A percentile compares a stretch with the other conserved stretches of the same genome.
Conservation (phyloP, 2,888 invertebrate genomes). For the Drosophila monieri region DNA sequence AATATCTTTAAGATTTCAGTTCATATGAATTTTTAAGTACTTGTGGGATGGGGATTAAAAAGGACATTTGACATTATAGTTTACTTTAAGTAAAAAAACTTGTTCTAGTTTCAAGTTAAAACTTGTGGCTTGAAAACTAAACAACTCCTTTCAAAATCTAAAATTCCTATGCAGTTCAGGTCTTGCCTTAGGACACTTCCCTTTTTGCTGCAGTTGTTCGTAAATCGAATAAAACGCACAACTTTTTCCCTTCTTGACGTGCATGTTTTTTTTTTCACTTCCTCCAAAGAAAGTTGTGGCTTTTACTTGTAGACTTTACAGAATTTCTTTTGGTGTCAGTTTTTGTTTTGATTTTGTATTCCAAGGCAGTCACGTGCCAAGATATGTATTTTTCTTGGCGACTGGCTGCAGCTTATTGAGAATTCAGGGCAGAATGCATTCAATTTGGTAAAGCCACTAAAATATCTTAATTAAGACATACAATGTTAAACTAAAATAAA, state of each 20-base stretch:
- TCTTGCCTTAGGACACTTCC: conserved; percentile 17
- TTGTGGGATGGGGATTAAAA: too few species aligned
- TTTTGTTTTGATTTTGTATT: conserved; percentile 23
- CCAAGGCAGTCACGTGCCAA: conserved; percentile 67
- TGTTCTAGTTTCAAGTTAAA: background rate
- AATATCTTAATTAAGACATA: conserved; percentile 16
- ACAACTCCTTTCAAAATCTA: conserved; percentile 1
- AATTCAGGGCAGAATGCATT: conserved; percentile 42
- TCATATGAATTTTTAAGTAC: too few species aligned
- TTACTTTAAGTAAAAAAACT: background rate
- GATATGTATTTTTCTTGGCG: conserved; percentile 26
- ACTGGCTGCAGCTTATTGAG: conserved; percentile 43
- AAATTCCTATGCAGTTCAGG: conserved; percentile 22
- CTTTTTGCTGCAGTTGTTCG: conserved; percentile 57
- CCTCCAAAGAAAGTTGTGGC: conserved; percentile 51
- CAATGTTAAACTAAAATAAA: background rate
- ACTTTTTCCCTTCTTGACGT: conserved; percentile 36
- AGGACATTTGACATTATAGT: background rate
- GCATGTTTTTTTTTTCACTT: conserved; percentile 45
- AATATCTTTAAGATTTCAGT: too few species aligned
- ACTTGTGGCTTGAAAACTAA: background rate
- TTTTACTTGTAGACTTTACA: conserved; percentile 51
- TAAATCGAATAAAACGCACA: conserved; percentile 65
- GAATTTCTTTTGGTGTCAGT: conserved; percentile 13
- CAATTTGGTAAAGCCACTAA: conserved; percentile 46